Base-by-base conservation (phyloP, 1,140 invertebrate species). In the Pseudomyrmex dendroicus region DNA sequence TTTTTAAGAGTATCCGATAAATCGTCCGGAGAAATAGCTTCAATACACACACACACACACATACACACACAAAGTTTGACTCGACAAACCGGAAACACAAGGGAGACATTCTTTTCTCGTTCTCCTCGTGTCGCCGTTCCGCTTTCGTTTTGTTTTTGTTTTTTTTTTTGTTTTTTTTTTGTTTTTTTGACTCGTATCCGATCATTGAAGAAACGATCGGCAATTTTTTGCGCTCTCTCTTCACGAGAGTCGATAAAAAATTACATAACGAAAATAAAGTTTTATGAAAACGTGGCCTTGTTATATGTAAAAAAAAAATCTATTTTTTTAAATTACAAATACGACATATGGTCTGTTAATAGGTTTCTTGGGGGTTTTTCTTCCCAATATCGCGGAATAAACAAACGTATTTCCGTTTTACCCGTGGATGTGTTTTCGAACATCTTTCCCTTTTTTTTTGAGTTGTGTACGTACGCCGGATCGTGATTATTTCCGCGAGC, bases 1-100 rank as follows among this genome's bases (percentile, higher is more conserved):
- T 90, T 91, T 91, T 92, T 92, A 89, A 91, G 91, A 92, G 91
- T 85, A 83, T 62, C 85, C 83, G 85, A 86, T 87, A 87, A 83
- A 84, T 74, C 89, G 87, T 89, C 87, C 76, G 5, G 35, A 83
- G 89, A 92, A 91, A 92, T 92, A 91, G 91, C 83, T 88, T 85
- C 90, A 91, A 92, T 92, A 92, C 35, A 35, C 35, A 35, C 35
- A 7, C 5, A 35, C 35, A 35, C 4, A 35, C 25, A 35, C 35
- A 35, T 0, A 35, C 25, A 35, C 25, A 35, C 35, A 5, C 35
- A 35, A 35, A 1, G 35, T 35, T 89, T 88, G 86, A 88, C 82
- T 54, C 85, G 89, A 91, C 86, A 89, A 90, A 73, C 61, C 83
- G 82, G 83, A 77, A 87, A 89, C 89, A 89, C 85, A 89, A 90